Conservation (phyloP, 2,113 vertebrate genomes). For the Chlorodrepanis virens region DNA sequence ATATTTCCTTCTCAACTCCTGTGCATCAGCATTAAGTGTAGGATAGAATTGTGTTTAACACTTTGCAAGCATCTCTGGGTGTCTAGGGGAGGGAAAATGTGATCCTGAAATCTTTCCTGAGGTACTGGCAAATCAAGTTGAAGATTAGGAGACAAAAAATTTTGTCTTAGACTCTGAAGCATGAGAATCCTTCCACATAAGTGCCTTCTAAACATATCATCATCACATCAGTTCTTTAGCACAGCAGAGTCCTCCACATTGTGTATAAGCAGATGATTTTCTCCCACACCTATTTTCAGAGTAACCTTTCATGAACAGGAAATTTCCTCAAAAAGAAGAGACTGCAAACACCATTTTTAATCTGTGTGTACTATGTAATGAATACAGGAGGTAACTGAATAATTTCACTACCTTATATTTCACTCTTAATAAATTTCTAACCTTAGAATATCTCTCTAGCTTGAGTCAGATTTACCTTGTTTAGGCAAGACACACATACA, state of each 20-base stretch:
- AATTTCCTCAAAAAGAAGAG: not conserved
- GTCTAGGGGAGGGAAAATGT: not conserved
- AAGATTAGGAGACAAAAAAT: not conserved
- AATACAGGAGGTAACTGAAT: not conserved
- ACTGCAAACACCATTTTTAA: not conserved
- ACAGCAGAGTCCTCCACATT: not conserved
- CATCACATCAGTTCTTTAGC: not conserved
- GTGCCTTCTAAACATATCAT: not conserved
- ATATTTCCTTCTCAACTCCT: not conserved
- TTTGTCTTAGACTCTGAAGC: rapidly evolving
- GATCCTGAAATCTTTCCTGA: not conserved
- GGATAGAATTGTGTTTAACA: not conserved
- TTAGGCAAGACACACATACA: not conserved
- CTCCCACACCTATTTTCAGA: not conserved
- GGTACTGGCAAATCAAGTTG: not conserved
- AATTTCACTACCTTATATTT: not conserved
- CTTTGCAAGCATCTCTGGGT: not conserved
- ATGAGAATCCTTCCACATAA: not conserved
- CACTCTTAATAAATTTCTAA: not conserved
- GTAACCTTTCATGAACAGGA: rapidly evolving
- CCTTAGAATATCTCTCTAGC: not conserved
- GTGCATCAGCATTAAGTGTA: not conserved
- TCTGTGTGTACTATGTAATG: rapidly evolving
- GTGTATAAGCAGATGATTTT: not conserved
- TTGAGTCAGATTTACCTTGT: not conserved